Conservation (phyloP, 2,113 vertebrate species). For the Mustela lutreola region DNA sequence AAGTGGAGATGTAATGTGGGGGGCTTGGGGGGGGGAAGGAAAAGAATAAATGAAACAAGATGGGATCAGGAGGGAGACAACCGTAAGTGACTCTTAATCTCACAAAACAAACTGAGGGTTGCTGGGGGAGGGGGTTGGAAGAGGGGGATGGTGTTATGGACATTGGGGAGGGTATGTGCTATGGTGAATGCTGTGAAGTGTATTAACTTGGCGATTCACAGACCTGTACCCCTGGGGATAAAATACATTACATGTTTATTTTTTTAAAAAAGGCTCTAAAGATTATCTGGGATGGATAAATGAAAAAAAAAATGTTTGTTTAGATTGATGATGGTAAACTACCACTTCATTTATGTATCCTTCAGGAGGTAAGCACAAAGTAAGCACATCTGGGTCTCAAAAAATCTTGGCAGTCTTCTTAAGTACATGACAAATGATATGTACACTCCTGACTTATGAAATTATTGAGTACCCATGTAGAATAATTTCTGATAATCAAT, state of each 20-base stretch:
- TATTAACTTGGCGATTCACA: too few species aligned
- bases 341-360: neutral
- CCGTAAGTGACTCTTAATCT: too few species aligned
- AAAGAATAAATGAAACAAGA: too few species aligned
- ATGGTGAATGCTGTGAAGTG: too few species aligned
- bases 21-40: too few species aligned
- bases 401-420: neutral
- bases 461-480: neutral
- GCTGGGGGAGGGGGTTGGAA: too few species aligned
- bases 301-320: neutral
- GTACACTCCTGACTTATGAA: neutral
- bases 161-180: too few species aligned
- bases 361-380: neutral
- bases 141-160: too few species aligned
- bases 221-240: too few species aligned
- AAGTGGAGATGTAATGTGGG: too few species aligned
- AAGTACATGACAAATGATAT: neutral
- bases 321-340: neutral
- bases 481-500: neutral
- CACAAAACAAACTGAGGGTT: too few species aligned
- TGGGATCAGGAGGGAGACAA: too few species aligned
- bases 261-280: neutral
- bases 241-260: neutral
- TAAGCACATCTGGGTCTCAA: neutral
- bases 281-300: neutral